A percentile compares a stretch with the other conserved stretches of the same genome.
These are phyloP conservation scores for Drosophila paucipuncta DNA, from an alignment of 2,888 invertebrate genomes.

Conservation along the genomic window DNA sequence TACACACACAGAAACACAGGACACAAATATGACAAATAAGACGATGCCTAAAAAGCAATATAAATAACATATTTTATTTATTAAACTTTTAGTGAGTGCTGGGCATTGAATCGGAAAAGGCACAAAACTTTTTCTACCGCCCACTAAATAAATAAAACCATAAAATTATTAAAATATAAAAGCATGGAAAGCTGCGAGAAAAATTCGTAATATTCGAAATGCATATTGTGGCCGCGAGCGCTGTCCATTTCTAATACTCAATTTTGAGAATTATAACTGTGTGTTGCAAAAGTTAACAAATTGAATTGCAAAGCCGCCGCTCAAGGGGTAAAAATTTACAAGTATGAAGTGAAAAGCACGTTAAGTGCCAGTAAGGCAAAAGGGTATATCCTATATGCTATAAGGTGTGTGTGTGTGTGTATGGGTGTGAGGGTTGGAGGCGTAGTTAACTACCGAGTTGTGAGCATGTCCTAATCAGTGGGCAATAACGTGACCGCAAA, in stretches of 20 bases:
- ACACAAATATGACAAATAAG: conserved; percentile 24
- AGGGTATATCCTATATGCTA: not conserved
- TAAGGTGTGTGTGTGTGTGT: conserved; percentile 7
- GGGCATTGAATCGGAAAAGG: conserved; percentile 70
- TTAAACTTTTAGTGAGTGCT: conserved; percentile 77
- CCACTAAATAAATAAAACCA: conserved; percentile 16
- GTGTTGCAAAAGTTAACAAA: conserved; percentile 71
- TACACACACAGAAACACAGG: conserved; percentile 8
- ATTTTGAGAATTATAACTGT: conserved; percentile 43
- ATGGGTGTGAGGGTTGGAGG: conserved; percentile 44
- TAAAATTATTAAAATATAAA: conserved; percentile 24
- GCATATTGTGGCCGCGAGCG: conserved; percentile 68
- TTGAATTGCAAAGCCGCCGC: conserved; percentile 59
- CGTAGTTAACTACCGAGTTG: conserved; percentile 65
- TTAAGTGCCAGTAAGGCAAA: conserved; percentile 45
- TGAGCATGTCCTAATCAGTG: conserved; percentile 76
- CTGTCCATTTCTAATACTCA: conserved; percentile 26
- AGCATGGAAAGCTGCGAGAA: not conserved
- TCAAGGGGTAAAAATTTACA: conserved; percentile 16
- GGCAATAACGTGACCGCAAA: conserved; percentile 81
- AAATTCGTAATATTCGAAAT: conserved; percentile 63
- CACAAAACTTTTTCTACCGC: conserved; percentile 54
- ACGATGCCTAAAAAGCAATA: conserved; percentile 71
- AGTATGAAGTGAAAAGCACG: conserved; percentile 71
- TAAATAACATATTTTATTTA: conserved; percentile 79